A percentile compares a stretch with the other conserved stretches of the same genome.
Evolutionary conservation across 2,797 vertebrate genomes (phyloP).

Genomic region (Siniperca scherzeri): DNA sequence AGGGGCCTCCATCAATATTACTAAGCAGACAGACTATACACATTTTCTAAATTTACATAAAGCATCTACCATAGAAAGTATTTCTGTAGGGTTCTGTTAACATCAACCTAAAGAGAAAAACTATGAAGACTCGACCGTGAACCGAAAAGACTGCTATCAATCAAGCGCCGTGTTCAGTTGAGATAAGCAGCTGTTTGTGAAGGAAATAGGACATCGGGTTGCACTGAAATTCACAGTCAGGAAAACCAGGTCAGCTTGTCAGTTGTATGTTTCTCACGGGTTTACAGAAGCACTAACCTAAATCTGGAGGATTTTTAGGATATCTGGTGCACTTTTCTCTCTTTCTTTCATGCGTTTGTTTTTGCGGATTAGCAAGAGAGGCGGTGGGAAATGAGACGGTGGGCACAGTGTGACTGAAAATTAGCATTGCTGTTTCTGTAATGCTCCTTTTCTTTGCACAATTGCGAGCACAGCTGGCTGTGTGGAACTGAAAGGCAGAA

Average conservation of each 20-base stretch:
- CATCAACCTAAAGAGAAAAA: background rate
- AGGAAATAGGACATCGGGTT: conserved; percentile 55
- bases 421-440: conserved; percentile 27
- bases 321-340: conserved; percentile 24
- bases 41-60: no score
- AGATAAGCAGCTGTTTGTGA: conserved; percentile 59
- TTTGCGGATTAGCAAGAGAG: conserved; percentile 26
- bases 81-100: background rate
- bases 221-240: conserved; percentile 40
- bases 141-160: conserved; percentile 50
- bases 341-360: conserved; percentile 32
- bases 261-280: conserved; percentile 55
- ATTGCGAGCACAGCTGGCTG: conserved; percentile 13
- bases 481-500: background rate
- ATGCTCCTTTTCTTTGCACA: conserved; percentile 25
- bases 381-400: conserved; percentile 24
- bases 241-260: conserved; percentile 71
- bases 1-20: background rate
- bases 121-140: background rate
- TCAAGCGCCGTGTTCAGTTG: conserved; percentile 42
- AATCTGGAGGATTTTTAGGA: conserved; percentile 50
- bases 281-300: conserved; percentile 65
- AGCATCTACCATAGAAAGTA: background rate
- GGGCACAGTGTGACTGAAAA: conserved; percentile 30
- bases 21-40: background rate